These are phyloP conservation scores for Isurus oxyrinchus DNA, from an alignment of 2,113 vertebrate genomes.

Conservation along the genomic window DNA sequence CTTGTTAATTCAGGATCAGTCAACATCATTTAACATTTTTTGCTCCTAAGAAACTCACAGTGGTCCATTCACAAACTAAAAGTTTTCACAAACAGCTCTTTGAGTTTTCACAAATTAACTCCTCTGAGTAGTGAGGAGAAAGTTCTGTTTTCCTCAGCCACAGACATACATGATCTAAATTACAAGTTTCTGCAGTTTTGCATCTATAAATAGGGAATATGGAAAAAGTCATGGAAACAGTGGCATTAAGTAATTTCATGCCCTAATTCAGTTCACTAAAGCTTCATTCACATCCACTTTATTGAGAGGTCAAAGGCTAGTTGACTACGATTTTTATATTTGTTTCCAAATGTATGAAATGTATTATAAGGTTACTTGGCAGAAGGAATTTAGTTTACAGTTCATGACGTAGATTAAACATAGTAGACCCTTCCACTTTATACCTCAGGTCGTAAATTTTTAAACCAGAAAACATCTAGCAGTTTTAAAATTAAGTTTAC, in stretches of 20 bases:
- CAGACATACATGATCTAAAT: constrained; percentile 13
- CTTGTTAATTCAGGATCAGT: constrained; percentile 8
- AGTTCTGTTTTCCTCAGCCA: constrained; percentile 13
- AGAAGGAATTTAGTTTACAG: background rate
- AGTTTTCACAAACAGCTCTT: constrained; percentile 35
- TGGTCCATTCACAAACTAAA: constrained; percentile 28
- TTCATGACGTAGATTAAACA: background rate
- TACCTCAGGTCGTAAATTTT: constrained; percentile 8
- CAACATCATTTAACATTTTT: constrained; percentile 9
- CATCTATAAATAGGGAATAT: constrained; percentile 23
- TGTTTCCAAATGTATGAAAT: background rate
- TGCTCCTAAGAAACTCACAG: constrained; percentile 22
- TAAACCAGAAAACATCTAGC: background rate
- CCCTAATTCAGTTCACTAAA: constrained; percentile 22
- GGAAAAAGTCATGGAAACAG: background rate
- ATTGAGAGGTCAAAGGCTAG: constrained; percentile 3
- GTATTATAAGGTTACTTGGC: background rate
- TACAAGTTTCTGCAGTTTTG: background rate
- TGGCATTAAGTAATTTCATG: background rate
- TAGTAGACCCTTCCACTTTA: background rate
- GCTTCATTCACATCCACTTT: constrained; percentile 31
- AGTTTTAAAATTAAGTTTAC: background rate
- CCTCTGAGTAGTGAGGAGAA: constrained; percentile 24
- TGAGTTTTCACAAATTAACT: constrained; percentile 25
- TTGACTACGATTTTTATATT: constrained; percentile 17